Percentiles rank a stretch among this genome's conserved stretches.
Evolutionary conservation across 2,797 vertebrate species (phyloP).

Genomic region (Zalophus californianus): DNA sequence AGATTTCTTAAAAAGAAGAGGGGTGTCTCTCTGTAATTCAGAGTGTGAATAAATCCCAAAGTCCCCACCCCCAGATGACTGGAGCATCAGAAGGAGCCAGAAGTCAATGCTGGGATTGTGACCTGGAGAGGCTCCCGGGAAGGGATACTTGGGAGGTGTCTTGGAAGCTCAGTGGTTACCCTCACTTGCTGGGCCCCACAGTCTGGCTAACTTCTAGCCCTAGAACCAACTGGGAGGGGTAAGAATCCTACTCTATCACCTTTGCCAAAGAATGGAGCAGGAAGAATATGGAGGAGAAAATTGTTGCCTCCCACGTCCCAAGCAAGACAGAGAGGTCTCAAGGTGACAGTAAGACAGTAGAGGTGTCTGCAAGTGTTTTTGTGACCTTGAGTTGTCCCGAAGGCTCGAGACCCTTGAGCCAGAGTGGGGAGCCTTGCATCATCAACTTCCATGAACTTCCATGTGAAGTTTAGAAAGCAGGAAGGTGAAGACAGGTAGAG

Average conservation of each 20-base stretch:
- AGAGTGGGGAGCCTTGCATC: background rate
- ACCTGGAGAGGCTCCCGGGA: background rate
- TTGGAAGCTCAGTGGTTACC: rapidly evolving
- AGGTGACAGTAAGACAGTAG: background rate
- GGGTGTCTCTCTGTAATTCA: background rate
- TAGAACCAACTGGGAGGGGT: background rate
- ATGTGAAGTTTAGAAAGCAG: background rate
- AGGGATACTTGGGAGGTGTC: background rate
- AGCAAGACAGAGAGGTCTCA: background rate
- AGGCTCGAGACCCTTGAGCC: background rate
- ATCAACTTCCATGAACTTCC: background rate
- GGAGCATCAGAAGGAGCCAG: too few species aligned
- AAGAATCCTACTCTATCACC: background rate
- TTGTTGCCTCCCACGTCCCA: background rate
- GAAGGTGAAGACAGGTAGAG: background rate
- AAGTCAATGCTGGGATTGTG: rapidly evolving
- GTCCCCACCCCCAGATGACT: rapidly evolving
- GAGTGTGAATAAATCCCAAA: background rate
- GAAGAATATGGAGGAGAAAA: background rate
- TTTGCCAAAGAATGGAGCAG: background rate
- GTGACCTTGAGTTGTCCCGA: background rate
- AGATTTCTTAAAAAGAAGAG: background rate
- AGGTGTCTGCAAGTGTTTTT: too few species aligned
- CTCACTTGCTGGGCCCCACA: background rate
- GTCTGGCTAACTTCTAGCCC: background rate